Conservation (phyloP, 2,797 vertebrate species). For the Craterocephalus amniculus region DNA sequence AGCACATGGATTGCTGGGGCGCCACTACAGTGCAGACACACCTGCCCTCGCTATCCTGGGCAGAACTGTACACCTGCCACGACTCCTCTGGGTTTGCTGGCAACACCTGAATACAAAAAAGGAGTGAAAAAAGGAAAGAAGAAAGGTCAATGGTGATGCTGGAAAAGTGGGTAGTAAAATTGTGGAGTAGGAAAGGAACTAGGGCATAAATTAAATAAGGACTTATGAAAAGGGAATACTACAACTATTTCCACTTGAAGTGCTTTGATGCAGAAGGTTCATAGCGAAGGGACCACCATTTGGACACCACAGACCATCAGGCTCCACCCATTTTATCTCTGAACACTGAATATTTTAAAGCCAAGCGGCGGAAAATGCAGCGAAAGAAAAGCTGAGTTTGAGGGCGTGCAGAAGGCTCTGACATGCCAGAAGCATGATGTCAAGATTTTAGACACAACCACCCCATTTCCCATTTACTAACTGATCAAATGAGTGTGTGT, state of each 20-base stretch:
- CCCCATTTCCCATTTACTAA: slow-evolving; percentile 27
- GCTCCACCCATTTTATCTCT: slow-evolving; percentile 50
- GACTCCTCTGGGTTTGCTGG: slow-evolving; percentile 97
- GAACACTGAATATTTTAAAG: slow-evolving; percentile 27
- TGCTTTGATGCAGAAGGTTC: not conserved
- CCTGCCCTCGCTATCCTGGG: slow-evolving; percentile 97
- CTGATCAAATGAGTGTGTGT: slow-evolving; percentile 15
- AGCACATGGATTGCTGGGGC: slow-evolving; percentile 99
- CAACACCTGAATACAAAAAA: slow-evolving; percentile 85
- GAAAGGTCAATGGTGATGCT: not conserved
- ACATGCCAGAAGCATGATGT: slow-evolving; percentile 23
- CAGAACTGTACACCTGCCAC: slow-evolving; percentile 99
- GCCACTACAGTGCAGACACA: slow-evolving; percentile 99
- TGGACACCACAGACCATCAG: slow-evolving; percentile 37
- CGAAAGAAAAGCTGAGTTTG: slow-evolving; percentile 29
- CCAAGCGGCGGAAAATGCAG: slow-evolving; percentile 22
- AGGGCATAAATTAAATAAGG: not conserved
- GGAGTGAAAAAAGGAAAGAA: not conserved
- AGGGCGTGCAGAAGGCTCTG: slow-evolving; percentile 1
- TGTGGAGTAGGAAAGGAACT: not conserved
- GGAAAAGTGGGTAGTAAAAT: not conserved
- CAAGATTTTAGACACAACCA: not conserved
- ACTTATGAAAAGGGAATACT: not conserved
- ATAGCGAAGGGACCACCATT: slow-evolving; percentile 51
- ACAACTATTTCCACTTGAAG: slow-evolving; percentile 5